Base-by-base conservation (phyloP, 2,797 vertebrate genomes). In the Bufotes viridis region DNA sequence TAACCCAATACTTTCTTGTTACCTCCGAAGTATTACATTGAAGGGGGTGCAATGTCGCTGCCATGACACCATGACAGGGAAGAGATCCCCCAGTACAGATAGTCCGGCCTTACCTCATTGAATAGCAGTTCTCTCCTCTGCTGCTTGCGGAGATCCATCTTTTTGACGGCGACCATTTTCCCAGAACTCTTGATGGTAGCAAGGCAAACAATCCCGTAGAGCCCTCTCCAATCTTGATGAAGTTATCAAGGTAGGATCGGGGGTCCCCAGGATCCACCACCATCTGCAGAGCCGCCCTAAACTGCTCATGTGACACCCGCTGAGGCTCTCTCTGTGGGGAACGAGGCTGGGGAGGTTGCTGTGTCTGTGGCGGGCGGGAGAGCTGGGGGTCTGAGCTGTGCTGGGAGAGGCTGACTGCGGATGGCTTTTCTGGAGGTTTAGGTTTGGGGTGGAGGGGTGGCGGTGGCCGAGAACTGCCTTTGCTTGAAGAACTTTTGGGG, bases 71-170 rank as follows among this genome's bases (percentile, higher is more conserved):
- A 42, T 42, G 0, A 42, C 42, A 7, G 42, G 42, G 42, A 42
- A 2, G 6, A 42, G 42, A 42, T 42, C 42, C 42, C 5, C 5
- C 42, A 42, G 42, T 42, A 42, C 42, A 42, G 42, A 42, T n/a
- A 11, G 53, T n/a, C 51, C 4, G 2, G 42, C 90, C 86, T 22
- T 63, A 98, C 98, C 97, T 98, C 98, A 0, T 99, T 99, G 92
- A 99, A 99, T 86, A 99, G 97, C 84, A 99, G 96, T 85, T 99
- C 98, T 0, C 98, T 92, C 7, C 98, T 93, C 92, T 99, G 98
- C 90, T 99, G 98, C 84, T 98, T 99, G 84, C 97, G 95, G 90
- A 99, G 94, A 93, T 99, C 98, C 98, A 99, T 99, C 94, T 98
- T 99, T 91, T 99, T 99, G 85, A 99, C 98, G 0, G 98, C 98